Percentiles rank a stretch among this genome's conserved stretches.
phyloP scores from a whole-genome alignment of 2,113 vertebrate species.

The Laticauda colubrina region DNA sequence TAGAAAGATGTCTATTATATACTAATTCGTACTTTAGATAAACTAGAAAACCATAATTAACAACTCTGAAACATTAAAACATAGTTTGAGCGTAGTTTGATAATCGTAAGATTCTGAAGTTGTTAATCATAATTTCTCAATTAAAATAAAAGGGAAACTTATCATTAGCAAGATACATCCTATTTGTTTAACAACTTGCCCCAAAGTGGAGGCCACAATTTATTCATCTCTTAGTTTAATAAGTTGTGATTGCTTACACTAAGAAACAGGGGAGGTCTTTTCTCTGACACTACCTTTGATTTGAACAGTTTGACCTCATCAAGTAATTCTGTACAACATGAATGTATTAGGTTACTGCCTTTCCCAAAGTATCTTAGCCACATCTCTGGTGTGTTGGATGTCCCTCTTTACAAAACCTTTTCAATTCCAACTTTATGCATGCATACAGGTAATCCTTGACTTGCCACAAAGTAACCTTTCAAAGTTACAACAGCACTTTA shows the following conservation, averaged over 20 bases:
- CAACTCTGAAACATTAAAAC: not conserved
- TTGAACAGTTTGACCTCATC: not conserved
- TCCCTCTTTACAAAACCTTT: not conserved
- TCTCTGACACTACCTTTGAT: not conserved
- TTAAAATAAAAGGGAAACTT: not conserved
- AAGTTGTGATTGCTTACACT: not conserved
- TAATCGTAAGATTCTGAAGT: not conserved
- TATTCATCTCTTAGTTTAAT: not conserved
- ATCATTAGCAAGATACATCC: not conserved
- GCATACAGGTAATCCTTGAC: too few species aligned
- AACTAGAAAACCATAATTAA: not conserved
- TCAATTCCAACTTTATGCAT: not conserved
- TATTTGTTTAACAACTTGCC: not conserved
- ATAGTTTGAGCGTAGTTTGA: not conserved
- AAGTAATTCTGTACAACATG: not conserved
- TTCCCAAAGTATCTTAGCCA: not conserved
- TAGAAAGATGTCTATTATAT: not conserved
- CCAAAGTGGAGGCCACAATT: not conserved
- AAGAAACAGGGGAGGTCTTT: not conserved
- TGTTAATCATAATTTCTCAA: not conserved
- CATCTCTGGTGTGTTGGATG: not conserved
- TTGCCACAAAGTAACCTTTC: too few species aligned
- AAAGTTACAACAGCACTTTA: too few species aligned
- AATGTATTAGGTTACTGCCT: not conserved
- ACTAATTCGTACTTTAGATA: not conserved